phyloP scores from a whole-genome alignment of 2,797 vertebrate species.

The Salarias fasciatus region DNA sequence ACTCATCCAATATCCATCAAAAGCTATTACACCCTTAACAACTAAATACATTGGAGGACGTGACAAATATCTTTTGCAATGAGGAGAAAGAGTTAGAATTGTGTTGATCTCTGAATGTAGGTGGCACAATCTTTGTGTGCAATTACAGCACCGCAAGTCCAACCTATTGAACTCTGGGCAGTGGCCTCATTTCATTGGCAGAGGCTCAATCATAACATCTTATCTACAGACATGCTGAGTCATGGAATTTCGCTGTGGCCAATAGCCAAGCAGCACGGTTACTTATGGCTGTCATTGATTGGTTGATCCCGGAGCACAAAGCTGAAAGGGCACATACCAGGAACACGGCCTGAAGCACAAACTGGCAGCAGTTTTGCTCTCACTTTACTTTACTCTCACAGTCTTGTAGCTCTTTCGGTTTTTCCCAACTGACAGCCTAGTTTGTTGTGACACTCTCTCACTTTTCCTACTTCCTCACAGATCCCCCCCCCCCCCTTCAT shows the following conservation, averaged over 20 bases:
- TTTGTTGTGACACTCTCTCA: slow-evolving; percentile 52
- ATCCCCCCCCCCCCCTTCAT: slow-evolving; percentile 24
- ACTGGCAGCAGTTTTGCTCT: slow-evolving; percentile 64
- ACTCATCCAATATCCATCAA: slow-evolving; percentile 56
- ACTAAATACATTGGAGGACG: slow-evolving; percentile 1
- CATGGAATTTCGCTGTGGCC: slow-evolving; percentile 76
- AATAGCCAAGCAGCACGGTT: slow-evolving; percentile 74
- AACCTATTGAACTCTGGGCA: slow-evolving; percentile 64
- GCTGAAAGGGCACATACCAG: slow-evolving; percentile 82
- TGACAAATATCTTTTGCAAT: slow-evolving; percentile 13
- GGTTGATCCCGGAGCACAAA: slow-evolving; percentile 74
- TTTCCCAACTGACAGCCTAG: slow-evolving; percentile 41
- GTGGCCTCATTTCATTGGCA: slow-evolving; percentile 72
- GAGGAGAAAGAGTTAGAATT: slow-evolving; percentile 2
- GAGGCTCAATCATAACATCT: slow-evolving; percentile 78
- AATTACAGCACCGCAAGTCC: slow-evolving; percentile 35
- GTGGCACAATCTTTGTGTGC: slow-evolving; percentile 45
- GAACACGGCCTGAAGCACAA: slow-evolving; percentile 76
- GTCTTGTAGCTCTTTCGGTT: slow-evolving; percentile 25
- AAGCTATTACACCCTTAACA: slow-evolving; percentile 32
- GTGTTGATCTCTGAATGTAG: slow-evolving; percentile 5
- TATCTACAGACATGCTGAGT: slow-evolving; percentile 74
- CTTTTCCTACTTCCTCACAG: slow-evolving; percentile 17
- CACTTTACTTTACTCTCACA: slow-evolving; percentile 53
- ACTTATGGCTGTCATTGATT: slow-evolving; percentile 79